These are phyloP conservation scores for Apolygus lucorum DNA, from an alignment of 1,140 invertebrate species.

Conservation along the genomic window DNA sequence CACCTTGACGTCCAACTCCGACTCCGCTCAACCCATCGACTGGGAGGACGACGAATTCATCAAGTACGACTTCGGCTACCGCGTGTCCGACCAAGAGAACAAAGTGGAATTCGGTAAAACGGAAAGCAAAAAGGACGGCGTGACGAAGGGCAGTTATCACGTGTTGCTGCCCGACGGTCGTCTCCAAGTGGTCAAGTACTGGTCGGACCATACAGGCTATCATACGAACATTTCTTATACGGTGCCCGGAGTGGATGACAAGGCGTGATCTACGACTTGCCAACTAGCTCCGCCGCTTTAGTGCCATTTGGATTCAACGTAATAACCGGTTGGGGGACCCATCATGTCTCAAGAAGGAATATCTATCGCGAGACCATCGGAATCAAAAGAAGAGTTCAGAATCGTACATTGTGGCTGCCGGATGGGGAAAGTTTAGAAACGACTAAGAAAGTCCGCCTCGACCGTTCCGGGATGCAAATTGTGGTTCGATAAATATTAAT, in stretches of 20 bases:
- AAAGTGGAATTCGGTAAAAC: slow-evolving; percentile 65
- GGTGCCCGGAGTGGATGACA: neutral
- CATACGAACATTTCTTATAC: slow-evolving; percentile 38
- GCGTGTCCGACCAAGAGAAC: slow-evolving; percentile 55
- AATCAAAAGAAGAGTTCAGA: no score
- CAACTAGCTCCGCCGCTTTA: neutral
- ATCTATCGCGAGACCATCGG: no score
- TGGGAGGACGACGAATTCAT: slow-evolving; percentile 47
- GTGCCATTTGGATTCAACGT: neutral
- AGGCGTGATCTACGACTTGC: neutral
- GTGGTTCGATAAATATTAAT: no score
- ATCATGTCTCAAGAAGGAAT: no score
- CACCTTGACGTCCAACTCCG: neutral
- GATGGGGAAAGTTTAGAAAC: no score
- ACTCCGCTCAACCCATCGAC: neutral
- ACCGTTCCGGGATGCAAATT: no score
- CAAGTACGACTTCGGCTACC: slow-evolving; percentile 66
- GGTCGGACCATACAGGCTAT: slow-evolving; percentile 62
- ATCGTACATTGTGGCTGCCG: no score
- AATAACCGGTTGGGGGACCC: no score
- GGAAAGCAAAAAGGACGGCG: slow-evolving; percentile 52
- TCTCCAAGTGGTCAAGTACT: slow-evolving; percentile 65
- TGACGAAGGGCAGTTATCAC: slow-evolving; percentile 62
- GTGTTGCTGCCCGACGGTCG: slow-evolving; percentile 69
- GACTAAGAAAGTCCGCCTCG: no score